Evolutionary conservation across 2,113 vertebrate species (phyloP).

Genomic region (Pipra filicauda): DNA sequence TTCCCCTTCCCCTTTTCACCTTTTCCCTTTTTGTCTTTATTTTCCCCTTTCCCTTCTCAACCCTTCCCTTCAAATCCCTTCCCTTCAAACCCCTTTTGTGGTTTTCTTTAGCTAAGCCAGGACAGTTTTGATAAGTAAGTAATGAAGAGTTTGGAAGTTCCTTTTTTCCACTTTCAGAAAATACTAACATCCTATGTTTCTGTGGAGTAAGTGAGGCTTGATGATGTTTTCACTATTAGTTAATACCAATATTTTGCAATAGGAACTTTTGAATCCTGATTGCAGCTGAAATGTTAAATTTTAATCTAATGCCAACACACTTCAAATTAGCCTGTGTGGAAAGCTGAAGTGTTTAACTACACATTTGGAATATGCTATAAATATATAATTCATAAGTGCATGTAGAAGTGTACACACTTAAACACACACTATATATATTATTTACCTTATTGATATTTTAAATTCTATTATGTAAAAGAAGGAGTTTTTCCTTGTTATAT

Average conservation of each 20-base stretch:
- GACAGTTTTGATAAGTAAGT: background rate
- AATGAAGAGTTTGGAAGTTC: rapidly evolving
- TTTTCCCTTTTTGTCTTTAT: too few species aligned
- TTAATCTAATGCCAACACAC: background rate
- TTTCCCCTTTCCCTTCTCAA: too few species aligned
- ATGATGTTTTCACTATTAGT: background rate
- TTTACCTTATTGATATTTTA: background rate
- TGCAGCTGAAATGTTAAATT: background rate
- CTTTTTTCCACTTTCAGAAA: background rate
- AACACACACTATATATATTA: background rate
- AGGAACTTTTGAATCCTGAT: background rate
- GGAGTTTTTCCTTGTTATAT: conserved; percentile 4
- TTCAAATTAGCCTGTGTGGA: background rate
- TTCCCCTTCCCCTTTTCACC: too few species aligned
- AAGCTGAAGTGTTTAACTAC: background rate
- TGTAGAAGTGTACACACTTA: background rate
- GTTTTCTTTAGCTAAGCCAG: background rate
- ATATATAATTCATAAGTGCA: background rate
- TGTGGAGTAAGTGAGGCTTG: background rate
- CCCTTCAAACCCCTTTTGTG: background rate
- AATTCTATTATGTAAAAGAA: conserved; percentile 6
- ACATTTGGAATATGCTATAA: background rate
- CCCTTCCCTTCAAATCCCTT: too few species aligned
- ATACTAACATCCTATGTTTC: background rate
- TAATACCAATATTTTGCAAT: rapidly evolving